phyloP scores from a whole-genome alignment of 2,113 vertebrate genomes.

The Pungitius pungitius region DNA sequence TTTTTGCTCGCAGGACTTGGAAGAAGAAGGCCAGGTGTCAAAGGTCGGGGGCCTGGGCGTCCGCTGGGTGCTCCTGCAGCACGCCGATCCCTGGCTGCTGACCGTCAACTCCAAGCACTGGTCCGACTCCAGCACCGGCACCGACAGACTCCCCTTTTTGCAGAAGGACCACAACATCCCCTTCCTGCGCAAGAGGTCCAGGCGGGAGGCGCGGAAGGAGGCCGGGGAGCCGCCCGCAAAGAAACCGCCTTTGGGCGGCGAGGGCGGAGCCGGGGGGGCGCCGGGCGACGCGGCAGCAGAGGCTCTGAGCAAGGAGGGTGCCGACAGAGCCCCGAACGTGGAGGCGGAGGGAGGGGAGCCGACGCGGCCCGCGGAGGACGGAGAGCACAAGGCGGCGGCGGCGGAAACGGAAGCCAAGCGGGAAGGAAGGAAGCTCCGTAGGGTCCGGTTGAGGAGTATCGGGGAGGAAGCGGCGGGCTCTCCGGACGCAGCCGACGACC shows the following conservation, averaged over 20 bases:
- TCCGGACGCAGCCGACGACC: not conserved
- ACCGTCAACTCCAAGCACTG: constrained; percentile 45
- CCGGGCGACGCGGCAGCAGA: not conserved
- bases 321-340: not conserved
- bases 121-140: not conserved
- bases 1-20: constrained; percentile 59
- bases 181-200: constrained; percentile 54
- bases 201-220: not conserved
- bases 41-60: constrained; percentile 46
- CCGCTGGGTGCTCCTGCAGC: constrained; percentile 64
- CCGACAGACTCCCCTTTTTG: not conserved
- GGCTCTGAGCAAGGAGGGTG: not conserved
- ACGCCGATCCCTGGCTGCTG: constrained; percentile 70
- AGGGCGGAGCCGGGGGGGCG: not conserved
- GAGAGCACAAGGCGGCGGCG: not conserved
- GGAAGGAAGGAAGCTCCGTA: not conserved
- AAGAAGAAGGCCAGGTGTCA: constrained; percentile 58
- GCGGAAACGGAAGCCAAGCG: not conserved
- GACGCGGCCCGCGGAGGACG: not conserved
- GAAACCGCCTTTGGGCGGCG: constrained; percentile 9
- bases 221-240: constrained; percentile 6
- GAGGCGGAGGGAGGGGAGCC: not conserved
- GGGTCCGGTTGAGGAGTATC: not conserved
- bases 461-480: not conserved
- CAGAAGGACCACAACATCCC: constrained; percentile 34